Evolutionary conservation across 2,113 vertebrate species (phyloP).

Genomic region (Pelodiscus sinensis): DNA sequence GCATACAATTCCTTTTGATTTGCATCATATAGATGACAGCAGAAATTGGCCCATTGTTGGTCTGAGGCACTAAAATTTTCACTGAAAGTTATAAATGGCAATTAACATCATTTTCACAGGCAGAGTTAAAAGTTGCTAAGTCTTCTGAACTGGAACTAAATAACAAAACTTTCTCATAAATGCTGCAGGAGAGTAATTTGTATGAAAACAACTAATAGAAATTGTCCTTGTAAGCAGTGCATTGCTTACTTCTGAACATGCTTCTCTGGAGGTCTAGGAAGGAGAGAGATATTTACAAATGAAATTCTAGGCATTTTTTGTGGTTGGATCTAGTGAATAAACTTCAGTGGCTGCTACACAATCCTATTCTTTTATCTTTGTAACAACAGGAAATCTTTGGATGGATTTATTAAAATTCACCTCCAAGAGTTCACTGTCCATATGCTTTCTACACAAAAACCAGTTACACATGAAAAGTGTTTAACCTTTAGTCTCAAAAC

Average conservation of each 20-base stretch:
- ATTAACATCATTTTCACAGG: not conserved
- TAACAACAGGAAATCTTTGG: not conserved
- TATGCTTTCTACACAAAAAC: not conserved
- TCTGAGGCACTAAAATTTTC: not conserved
- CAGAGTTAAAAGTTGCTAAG: not conserved
- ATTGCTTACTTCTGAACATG: not conserved
- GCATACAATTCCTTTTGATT: not conserved
- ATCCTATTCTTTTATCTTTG: too few species aligned
- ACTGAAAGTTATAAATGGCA: not conserved
- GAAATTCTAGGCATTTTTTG: not conserved
- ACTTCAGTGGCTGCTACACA: fast-evolving
- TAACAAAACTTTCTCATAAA: not conserved
- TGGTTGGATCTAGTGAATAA: not conserved
- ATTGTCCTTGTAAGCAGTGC: fast-evolving
- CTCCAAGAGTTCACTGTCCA: not conserved
- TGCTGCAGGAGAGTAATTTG: not conserved
- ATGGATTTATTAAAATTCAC: not conserved
- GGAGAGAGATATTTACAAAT: not conserved
- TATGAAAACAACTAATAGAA: not conserved
- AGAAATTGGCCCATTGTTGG: not conserved
- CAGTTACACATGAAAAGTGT: not conserved
- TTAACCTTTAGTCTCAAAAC: not conserved
- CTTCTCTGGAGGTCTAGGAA: not conserved
- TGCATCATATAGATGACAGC: not conserved
- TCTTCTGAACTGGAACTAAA: not conserved